Conservation (phyloP, 2,113 vertebrate genomes). For the Mionectes macconnelli region DNA sequence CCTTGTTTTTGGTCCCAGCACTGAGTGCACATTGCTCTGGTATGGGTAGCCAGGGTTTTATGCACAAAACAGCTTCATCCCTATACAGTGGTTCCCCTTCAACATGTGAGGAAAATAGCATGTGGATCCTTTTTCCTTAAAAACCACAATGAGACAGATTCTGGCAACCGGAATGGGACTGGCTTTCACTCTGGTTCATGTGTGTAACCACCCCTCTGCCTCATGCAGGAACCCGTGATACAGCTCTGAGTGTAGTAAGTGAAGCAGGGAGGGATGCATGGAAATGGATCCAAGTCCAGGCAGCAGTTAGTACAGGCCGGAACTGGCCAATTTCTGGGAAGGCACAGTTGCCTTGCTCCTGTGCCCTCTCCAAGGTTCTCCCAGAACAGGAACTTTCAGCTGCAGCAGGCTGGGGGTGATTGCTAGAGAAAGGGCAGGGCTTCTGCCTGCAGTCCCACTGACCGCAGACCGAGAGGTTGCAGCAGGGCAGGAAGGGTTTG, state of each 20-base stretch:
- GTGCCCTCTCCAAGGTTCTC: neutral
- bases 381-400: neutral
- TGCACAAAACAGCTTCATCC: neutral
- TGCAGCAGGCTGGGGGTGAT: neutral
- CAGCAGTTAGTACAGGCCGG: neutral
- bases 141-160: neutral
- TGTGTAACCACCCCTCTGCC: neutral
- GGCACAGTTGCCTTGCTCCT: neutral
- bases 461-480: neutral
- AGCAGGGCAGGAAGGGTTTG: neutral
- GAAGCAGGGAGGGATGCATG: neutral
- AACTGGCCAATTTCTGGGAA: neutral
- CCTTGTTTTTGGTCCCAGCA: neutral
- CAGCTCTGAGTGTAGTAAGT: neutral
- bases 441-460: neutral
- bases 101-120: neutral
- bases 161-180: neutral
- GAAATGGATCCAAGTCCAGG: neutral
- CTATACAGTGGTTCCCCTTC: neutral
- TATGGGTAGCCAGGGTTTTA: neutral
- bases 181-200: neutral
- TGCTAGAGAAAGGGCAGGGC: neutral
- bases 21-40: neutral
- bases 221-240: neutral
- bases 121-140: neutral